Conservation (phyloP, 2,888 invertebrate genomes). For the Pharmacophagus antenor region DNA sequence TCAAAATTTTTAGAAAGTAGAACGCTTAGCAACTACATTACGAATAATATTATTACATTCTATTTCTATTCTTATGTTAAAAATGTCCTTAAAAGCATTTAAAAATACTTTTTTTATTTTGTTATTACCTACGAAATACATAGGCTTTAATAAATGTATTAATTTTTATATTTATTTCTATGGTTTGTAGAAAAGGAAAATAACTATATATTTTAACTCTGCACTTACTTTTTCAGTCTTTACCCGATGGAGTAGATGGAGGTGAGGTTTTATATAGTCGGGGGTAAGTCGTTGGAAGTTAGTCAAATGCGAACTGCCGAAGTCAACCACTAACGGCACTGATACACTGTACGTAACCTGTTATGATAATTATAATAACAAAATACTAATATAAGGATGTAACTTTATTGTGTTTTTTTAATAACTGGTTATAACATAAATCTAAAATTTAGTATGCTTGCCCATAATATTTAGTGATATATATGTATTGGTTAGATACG, state of each 20-base stretch:
- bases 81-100: not conserved
- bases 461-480: not conserved
- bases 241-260: conserved; percentile 47
- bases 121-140: not conserved
- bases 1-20: conserved; percentile 2
- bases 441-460: conserved; percentile 1
- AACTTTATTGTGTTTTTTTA: conserved; percentile 6
- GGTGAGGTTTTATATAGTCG: conserved; percentile 56
- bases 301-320: conserved; percentile 54
- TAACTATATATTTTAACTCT: conserved; percentile 32
- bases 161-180: not conserved
- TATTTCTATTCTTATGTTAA: not conserved
- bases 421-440: not conserved
- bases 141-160: not conserved
- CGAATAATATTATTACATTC: not conserved
- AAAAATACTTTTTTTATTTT: not conserved
- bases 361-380: conserved; percentile 16
- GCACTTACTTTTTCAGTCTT: conserved; percentile 31
- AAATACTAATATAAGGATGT: conserved; percentile 4
- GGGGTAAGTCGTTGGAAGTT: conserved; percentile 46
- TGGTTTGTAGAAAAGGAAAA: not conserved
- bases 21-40: not conserved
- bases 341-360: conserved; percentile 46
- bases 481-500: not conserved
- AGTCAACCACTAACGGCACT: conserved; percentile 42